Evolutionary conservation across 2,113 vertebrate species (phyloP).

Genomic region (Alectura lathami): DNA sequence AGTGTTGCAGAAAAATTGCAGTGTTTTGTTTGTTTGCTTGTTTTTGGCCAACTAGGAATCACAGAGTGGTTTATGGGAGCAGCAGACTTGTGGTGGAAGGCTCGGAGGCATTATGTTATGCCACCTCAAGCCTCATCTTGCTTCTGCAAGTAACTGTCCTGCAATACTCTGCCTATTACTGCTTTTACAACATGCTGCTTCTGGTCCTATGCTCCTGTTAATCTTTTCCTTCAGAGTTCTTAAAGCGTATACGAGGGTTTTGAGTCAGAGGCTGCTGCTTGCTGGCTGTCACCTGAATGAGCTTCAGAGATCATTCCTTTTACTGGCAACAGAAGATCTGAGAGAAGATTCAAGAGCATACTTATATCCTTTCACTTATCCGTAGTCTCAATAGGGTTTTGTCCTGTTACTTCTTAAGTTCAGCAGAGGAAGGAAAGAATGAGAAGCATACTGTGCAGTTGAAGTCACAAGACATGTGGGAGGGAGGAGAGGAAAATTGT

Average conservation of each 20-base stretch:
- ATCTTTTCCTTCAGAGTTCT: neutral
- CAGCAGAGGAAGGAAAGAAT: slow-evolving; percentile 6
- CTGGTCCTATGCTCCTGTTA: neutral
- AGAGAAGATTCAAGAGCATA: neutral
- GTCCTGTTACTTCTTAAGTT: slow-evolving; percentile 33
- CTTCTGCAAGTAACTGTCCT: neutral
- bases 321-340: neutral
- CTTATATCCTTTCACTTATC: slow-evolving; percentile 39
- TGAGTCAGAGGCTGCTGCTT: neutral
- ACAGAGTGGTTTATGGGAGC: neutral
- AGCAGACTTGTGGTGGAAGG: neutral
- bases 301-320: neutral
- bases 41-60: neutral
- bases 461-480: neutral
- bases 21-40: neutral
- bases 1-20: neutral
- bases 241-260: neutral
- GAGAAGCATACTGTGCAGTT: slow-evolving; percentile 32
- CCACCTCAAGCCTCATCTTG: neutral
- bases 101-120: neutral
- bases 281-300: neutral
- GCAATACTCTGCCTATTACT: neutral
- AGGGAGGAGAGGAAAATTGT: neutral
- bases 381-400: slow-evolving; percentile 46
- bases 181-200: neutral